Evolutionary conservation across 2,797 vertebrate genomes (phyloP).

Genomic region (Karalla daura): DNA sequence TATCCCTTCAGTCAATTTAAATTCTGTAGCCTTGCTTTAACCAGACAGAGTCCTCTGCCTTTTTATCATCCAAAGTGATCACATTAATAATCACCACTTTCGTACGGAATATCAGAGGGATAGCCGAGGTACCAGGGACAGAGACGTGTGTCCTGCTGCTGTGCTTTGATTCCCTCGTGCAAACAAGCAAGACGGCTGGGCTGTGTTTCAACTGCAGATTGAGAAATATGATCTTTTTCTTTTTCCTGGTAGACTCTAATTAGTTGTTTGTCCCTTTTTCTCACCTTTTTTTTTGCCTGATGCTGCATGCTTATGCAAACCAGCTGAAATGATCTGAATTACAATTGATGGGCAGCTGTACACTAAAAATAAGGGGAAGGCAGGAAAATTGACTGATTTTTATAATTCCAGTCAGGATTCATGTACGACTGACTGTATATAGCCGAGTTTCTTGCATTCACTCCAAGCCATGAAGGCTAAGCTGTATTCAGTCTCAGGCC

Average conservation of each 20-base stretch:
- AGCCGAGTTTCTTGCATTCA: no score
- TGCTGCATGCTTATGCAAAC: constrained; percentile 18
- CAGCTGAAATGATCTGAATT: constrained; percentile 15
- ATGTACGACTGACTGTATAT: no score
- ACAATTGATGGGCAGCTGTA: constrained; percentile 7
- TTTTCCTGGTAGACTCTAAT: neutral
- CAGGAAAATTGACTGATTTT: no score
- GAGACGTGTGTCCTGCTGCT: constrained; percentile 30
- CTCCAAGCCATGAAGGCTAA: no score
- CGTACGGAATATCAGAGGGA: constrained; percentile 47
- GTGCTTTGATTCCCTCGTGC: constrained; percentile 41
- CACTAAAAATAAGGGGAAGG: no score
- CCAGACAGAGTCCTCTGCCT: constrained; percentile 36
- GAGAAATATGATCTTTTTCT: neutral
- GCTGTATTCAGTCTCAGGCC: no score
- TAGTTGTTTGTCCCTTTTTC: constrained; percentile 14
- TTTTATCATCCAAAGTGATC: constrained; percentile 52
- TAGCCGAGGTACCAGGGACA: constrained; percentile 16
- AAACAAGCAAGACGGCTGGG: constrained; percentile 22
- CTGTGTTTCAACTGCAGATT: constrained; percentile 12
- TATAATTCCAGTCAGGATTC: no score
- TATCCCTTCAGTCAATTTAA: constrained; percentile 51
- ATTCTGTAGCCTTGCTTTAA: constrained; percentile 50
- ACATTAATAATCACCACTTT: constrained; percentile 57
- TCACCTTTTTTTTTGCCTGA: constrained; percentile 12